Evolutionary conservation across 2,797 vertebrate genomes (phyloP).

Genomic region (Knipowitschia caucasica): DNA sequence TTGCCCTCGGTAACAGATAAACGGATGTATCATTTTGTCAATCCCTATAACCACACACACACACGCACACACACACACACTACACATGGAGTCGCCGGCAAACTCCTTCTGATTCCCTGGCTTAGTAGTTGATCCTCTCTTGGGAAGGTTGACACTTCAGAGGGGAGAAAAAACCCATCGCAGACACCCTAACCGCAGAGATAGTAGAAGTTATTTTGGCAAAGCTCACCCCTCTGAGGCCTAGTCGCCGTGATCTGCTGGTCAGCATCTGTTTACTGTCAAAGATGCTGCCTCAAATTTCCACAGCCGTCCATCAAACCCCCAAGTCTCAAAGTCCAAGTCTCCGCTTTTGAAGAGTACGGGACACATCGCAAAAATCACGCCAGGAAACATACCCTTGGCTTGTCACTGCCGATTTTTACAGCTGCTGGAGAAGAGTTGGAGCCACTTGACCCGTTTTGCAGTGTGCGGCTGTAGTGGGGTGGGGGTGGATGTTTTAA

Average conservation of each 20-base stretch:
- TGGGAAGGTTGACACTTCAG: constrained; percentile 67
- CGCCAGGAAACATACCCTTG: constrained; percentile 27
- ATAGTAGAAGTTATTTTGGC: background rate
- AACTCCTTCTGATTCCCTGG: constrained; percentile 54
- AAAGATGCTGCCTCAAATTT: constrained; percentile 40
- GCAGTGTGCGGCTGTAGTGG: constrained; percentile 20
- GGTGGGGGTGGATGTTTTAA: constrained; percentile 24
- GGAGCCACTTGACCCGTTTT: constrained; percentile 44
- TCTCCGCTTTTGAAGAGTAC: constrained; percentile 35
- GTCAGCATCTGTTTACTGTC: constrained; percentile 60
- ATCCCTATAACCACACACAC: constrained; percentile 37
- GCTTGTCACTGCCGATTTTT: constrained; percentile 38
- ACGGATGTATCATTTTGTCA: constrained; percentile 62
- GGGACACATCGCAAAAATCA: constrained; percentile 43
- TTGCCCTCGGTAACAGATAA: constrained; percentile 59
- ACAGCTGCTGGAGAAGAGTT: constrained; percentile 47
- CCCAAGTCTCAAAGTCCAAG: constrained; percentile 20
- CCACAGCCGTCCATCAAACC: constrained; percentile 36
- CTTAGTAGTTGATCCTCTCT: constrained; percentile 72
- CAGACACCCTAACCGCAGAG: constrained; percentile 23
- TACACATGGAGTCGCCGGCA: constrained; percentile 29
- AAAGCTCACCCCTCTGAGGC: constrained; percentile 32
- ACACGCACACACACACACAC: constrained; percentile 26
- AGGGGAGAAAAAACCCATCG: constrained; percentile 53
- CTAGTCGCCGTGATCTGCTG: constrained; percentile 54